A percentile compares a stretch with the other conserved stretches of the same genome.
Evolutionary conservation across 2,113 vertebrate genomes (phyloP).

Genomic region (Poeciliopsis prolifica): DNA sequence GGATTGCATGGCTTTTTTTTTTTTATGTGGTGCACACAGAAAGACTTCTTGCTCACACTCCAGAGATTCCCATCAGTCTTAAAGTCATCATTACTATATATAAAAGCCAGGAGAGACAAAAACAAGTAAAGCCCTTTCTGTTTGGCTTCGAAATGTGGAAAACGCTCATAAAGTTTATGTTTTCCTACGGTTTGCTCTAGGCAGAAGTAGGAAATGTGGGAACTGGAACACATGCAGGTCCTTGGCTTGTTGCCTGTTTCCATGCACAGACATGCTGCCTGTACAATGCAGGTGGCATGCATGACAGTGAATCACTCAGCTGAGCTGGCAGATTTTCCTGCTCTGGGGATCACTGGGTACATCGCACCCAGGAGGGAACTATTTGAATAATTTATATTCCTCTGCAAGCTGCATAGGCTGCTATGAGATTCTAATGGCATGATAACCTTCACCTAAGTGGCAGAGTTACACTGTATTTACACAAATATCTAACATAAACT

Average conservation of each 20-base stretch:
- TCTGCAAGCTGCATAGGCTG: slow-evolving; percentile 6
- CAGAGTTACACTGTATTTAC: neutral
- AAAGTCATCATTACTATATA: slow-evolving; percentile 29
- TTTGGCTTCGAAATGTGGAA: slow-evolving; percentile 37
- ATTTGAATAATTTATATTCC: slow-evolving; percentile 38
- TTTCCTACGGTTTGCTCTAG: slow-evolving; percentile 31
- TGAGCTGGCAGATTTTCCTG: slow-evolving; percentile 34
- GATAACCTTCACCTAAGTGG: neutral
- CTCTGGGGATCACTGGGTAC: slow-evolving; percentile 29
- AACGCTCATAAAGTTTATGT: slow-evolving; percentile 11
- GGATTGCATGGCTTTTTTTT: slow-evolving; percentile 57
- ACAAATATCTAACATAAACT: neutral
- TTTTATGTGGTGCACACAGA: slow-evolving; percentile 54
- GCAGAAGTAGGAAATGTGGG: slow-evolving; percentile 42
- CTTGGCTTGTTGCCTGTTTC: slow-evolving; percentile 55
- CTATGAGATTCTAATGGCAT: neutral
- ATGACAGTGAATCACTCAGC: slow-evolving; percentile 16
- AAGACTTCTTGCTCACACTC: slow-evolving; percentile 48
- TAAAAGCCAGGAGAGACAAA: slow-evolving; percentile 17
- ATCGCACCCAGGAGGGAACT: slow-evolving; percentile 17
- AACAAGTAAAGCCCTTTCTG: slow-evolving; percentile 16
- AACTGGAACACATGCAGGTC: slow-evolving; percentile 36
- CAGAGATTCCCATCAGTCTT: slow-evolving; percentile 29
- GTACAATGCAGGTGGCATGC: slow-evolving; percentile 50
- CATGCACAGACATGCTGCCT: slow-evolving; percentile 35